Evolutionary conservation across 2,797 vertebrate species (phyloP).

Genomic region (Pipistrellus pipistrellus): DNA sequence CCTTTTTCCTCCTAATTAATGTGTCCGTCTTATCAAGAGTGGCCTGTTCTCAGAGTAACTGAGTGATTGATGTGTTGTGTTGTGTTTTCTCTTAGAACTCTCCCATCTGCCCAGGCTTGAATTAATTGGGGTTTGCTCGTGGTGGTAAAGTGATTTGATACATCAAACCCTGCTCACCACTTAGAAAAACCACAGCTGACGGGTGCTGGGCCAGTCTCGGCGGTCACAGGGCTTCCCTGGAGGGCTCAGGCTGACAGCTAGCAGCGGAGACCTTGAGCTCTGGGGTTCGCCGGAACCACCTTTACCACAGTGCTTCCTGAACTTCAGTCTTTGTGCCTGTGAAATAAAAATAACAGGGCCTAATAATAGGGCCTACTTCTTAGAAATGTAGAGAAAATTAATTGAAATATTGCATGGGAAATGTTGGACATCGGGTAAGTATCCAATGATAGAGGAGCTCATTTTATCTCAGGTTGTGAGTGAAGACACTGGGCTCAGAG

Average conservation of each 20-base stretch:
- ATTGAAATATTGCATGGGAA: not conserved
- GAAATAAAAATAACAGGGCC: not conserved
- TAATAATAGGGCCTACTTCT: not conserved
- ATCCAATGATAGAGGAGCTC: not conserved
- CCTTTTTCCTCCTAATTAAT: conserved; percentile 52
- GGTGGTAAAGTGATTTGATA: not conserved
- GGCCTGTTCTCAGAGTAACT: conserved; percentile 36
- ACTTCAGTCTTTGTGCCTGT: not conserved
- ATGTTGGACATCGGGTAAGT: not conserved
- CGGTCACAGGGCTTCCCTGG: not conserved
- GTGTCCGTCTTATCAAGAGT: conserved; percentile 32
- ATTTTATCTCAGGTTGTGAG: not conserved
- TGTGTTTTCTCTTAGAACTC: conserved; percentile 44
- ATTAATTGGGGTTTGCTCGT: conserved; percentile 52
- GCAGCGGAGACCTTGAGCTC: not conserved
- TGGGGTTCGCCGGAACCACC: not conserved
- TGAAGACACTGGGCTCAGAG: not conserved
- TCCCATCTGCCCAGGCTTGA: conserved; percentile 52
- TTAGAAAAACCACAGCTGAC: conserved; percentile 29
- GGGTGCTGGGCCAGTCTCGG: not conserved
- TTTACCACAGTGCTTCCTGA: not conserved
- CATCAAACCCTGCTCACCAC: not conserved
- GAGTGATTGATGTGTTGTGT: conserved; percentile 54
- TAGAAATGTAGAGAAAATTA: not conserved
- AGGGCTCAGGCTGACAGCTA: not conserved